Conservation (phyloP, 2,888 invertebrate species). For the Hymenopus coronatus region DNA sequence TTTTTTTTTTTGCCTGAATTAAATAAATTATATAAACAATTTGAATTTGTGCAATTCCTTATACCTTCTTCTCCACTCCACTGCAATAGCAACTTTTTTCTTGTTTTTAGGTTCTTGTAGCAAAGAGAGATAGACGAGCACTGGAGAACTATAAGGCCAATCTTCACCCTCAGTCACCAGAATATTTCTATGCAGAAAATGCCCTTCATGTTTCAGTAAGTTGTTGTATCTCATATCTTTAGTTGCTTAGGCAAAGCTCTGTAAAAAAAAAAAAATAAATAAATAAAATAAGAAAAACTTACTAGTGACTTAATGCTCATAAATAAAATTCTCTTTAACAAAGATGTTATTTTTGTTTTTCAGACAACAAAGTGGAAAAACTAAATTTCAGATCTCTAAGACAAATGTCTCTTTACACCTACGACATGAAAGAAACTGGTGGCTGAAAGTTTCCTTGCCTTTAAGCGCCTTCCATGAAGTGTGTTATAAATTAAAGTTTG, state of each 20-base stretch:
- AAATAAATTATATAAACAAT: not conserved
- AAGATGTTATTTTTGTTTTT: not conserved
- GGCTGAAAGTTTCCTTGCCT: not conserved
- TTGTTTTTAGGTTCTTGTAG: constrained; percentile 41
- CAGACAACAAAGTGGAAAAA: constrained; percentile 25
- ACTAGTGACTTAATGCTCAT: not conserved
- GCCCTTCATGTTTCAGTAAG: constrained; percentile 54
- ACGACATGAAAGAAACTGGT: not conserved
- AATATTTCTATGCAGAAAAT: constrained; percentile 71
- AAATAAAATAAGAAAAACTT: not conserved
- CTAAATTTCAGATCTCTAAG: not conserved
- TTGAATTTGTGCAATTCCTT: too few species aligned
- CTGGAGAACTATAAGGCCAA: constrained; percentile 62
- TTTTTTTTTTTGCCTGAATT: too few species aligned
- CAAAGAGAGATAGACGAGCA: constrained; percentile 60
- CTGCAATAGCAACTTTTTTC: not conserved
- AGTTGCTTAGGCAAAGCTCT: not conserved
- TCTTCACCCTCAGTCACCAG: constrained; percentile 63
- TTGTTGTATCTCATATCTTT: not conserved
- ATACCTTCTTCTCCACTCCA: too few species aligned
- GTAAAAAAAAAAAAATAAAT: not conserved
- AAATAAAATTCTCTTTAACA: not conserved
- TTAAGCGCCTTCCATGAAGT: too few species aligned
- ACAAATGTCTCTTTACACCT: too few species aligned
- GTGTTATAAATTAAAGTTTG: too few species aligned